These are phyloP conservation scores for Benitochromis conjunctus DNA, from an alignment of 2,113 vertebrate genomes.

Conservation along the genomic window DNA sequence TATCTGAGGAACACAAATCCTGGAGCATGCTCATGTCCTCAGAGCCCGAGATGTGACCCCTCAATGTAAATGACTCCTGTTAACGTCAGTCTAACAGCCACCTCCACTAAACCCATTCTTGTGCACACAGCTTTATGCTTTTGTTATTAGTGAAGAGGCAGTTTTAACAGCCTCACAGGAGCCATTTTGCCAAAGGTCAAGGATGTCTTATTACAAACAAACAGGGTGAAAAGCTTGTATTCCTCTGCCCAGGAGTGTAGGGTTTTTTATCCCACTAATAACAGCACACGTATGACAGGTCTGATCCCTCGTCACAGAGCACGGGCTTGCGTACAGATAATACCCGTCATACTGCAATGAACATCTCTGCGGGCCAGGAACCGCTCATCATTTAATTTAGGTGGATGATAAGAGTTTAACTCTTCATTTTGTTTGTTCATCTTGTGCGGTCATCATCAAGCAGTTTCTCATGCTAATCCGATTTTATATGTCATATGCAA, in stretches of 20 bases:
- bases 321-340: neutral
- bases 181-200: conserved; percentile 38
- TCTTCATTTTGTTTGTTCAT: neutral
- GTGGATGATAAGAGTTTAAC: neutral
- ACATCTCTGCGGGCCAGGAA: neutral
- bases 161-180: conserved; percentile 16
- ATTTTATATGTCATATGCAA: neutral
- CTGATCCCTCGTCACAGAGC: neutral
- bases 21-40: neutral
- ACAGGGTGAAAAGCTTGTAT: neutral
- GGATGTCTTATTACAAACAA: conserved; percentile 33
- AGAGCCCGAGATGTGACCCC: neutral
- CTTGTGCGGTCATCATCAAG: neutral
- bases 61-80: neutral
- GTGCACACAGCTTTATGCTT: neutral
- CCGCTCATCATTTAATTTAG: neutral
- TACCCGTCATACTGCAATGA: neutral
- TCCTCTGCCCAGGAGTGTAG: neutral
- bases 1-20: conserved; percentile 10
- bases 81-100: conserved; percentile 11
- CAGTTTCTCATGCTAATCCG: conserved; percentile 10
- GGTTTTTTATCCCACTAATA: conserved; percentile 14
- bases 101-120: neutral
- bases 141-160: neutral
- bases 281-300: neutral